Conservation (phyloP, 1,140 invertebrate species). For the Apis mellifera region Amel_HAv3.1 CM009939.2:9883501-9884000, state of each 20-base stretch:
- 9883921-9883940: slow-evolving; percentile 7
- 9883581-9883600: slow-evolving; percentile 38
- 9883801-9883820: slow-evolving; percentile 4
- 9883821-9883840: neutral
- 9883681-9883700: slow-evolving; percentile 48
- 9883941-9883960: neutral
- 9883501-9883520: slow-evolving; percentile 1
- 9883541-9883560: slow-evolving; percentile 37
- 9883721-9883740: neutral
- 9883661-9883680: slow-evolving; percentile 59
- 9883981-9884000: too few relatives aligned
- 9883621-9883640: slow-evolving; percentile 63
- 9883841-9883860: slow-evolving; percentile 41
- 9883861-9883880: neutral
- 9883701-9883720: slow-evolving; percentile 5
- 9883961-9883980: too few relatives aligned
- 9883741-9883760: slow-evolving; percentile 59
- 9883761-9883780: slow-evolving; percentile 43
- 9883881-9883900: slow-evolving; percentile 25
- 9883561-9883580: slow-evolving; percentile 44
- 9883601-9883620: slow-evolving; percentile 1
- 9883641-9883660: slow-evolving; percentile 68
- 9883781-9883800: neutral
- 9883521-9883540: slow-evolving; percentile 9
- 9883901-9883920: neutral